Evolutionary conservation across 2,888 invertebrate genomes (phyloP).

Genomic region (Philopedon plagiatum): DNA sequence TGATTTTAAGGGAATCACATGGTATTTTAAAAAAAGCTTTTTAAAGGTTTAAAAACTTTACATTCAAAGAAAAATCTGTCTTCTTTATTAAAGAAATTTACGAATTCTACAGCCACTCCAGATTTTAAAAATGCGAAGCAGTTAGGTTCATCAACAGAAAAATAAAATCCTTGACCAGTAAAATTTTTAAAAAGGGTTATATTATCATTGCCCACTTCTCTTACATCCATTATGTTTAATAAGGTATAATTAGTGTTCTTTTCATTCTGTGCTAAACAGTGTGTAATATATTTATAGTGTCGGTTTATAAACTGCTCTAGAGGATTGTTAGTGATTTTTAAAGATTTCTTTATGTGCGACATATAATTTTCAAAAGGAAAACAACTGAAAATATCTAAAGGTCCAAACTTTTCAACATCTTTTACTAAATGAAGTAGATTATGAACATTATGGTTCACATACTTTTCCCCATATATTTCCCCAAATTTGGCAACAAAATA

Average conservation of each 20-base stretch:
- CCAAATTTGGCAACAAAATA: slow-evolving; percentile 1
- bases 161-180: background rate
- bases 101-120: background rate
- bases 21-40: background rate
- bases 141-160: background rate
- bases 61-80: background rate
- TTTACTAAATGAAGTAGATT: slow-evolving; percentile 7
- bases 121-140: background rate
- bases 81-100: background rate
- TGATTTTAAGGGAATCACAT: slow-evolving; percentile 3
- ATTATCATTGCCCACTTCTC: background rate
- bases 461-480: slow-evolving; percentile 4
- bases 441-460: slow-evolving; percentile 13
- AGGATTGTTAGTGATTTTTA: slow-evolving; percentile 11
- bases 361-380: slow-evolving; percentile 18
- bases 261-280: background rate
- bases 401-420: slow-evolving; percentile 3
- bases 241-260: background rate
- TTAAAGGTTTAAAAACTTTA: slow-evolving; percentile 1
- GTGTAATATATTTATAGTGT: slow-evolving; percentile 15
- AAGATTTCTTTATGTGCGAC: slow-evolving; percentile 4
- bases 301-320: slow-evolving; percentile 18
- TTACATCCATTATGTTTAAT: background rate
- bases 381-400: slow-evolving; percentile 9
- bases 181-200: background rate